Percentiles rank a stretch among this genome's conserved stretches.
Conservation (phyloP, 2,888 invertebrate genomes). For the Clunio marinus region DNA sequence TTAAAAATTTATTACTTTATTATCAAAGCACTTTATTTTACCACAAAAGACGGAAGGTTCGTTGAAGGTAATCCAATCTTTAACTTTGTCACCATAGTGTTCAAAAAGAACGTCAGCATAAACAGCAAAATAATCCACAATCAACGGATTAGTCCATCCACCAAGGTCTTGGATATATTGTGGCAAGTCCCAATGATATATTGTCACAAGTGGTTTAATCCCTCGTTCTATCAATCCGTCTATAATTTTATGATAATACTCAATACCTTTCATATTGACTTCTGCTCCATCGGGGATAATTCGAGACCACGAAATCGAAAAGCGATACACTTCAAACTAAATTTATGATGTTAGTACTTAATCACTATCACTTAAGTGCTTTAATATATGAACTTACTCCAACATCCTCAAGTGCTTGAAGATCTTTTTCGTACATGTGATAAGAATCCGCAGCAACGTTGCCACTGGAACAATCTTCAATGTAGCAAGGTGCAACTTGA, state of each 20-base stretch:
- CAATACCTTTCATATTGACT: conserved; percentile 58
- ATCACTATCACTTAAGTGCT: too few relatives aligned
- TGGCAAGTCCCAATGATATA: conserved; percentile 58
- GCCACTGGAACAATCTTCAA: conserved; percentile 53
- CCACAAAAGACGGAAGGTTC: conserved; percentile 53
- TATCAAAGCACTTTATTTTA: too few relatives aligned
- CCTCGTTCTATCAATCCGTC: conserved; percentile 48
- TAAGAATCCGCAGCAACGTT: conserved; percentile 61
- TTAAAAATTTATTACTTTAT: too few relatives aligned
- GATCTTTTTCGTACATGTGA: conserved; percentile 57
- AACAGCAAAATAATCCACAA: conserved; percentile 53
- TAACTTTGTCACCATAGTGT: conserved; percentile 51
- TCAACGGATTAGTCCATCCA: conserved; percentile 52
- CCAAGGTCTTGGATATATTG: conserved; percentile 55
- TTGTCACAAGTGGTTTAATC: conserved; percentile 48
- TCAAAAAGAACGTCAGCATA: conserved; percentile 53
- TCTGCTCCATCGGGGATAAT: conserved; percentile 58
- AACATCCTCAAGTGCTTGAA: conserved; percentile 54
- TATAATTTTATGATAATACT: conserved; percentile 63
- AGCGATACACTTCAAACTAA: conserved; percentile 54
- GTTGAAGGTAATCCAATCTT: conserved; percentile 59
- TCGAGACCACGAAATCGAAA: conserved; percentile 62
- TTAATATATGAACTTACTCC: conserved; percentile 47
- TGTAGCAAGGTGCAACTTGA: conserved; percentile 47
- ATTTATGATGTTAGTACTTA: background rate